Evolutionary conservation across 2,797 vertebrate species (phyloP), one percentile per base, ranked within the genome.

Genomic region (Okamejei kenojei): DNA sequence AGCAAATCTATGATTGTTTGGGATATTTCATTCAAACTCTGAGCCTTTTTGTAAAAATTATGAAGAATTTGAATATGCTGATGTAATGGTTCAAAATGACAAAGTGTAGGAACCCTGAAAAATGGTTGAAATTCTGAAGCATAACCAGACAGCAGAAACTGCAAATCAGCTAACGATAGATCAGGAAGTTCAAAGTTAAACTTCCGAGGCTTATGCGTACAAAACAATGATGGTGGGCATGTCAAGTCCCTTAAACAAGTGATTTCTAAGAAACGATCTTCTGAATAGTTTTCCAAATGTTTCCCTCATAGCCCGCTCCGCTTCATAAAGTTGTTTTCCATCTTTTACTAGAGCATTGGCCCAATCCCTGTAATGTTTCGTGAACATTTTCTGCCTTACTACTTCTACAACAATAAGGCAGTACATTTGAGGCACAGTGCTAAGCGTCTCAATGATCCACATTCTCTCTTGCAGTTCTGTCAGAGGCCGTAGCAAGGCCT

Each of bases 321-420:
- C 97, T 96, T 99, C 98, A 93, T 99, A 99, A 0, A 99, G 96
- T 93, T 95, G 97, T 94, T 99, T 99, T 38, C 99, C 99, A 94
- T 99, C 99, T 96, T 98, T 99, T 94, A 99, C 98, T 93, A 99
- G 97, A 94, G 99, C 98, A 95, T 97, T 97, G 1, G 98, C 98
- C 99, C 99, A 99, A 97, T 99, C 98, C 96, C 98, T 98, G 97
- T 99, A 99, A 97, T 99, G 99, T 96, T 97, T 98, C 96, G 98
- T 97, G 94, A 99, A 99, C 97, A 98, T 98, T 96, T 98, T 99
- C 94, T 99, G 97, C 94, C 99, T 97, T 94, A 99, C 98, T n/a
- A 99, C 98, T 95, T 99, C 99, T 94, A 99, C 98, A 94, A 99
- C 98, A 54, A 98, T 98, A 95, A 99, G 95, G 96, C 99, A 99